Evolutionary conservation across 2,797 vertebrate genomes (phyloP).

Genomic region (Aphelocoma californica): DNA sequence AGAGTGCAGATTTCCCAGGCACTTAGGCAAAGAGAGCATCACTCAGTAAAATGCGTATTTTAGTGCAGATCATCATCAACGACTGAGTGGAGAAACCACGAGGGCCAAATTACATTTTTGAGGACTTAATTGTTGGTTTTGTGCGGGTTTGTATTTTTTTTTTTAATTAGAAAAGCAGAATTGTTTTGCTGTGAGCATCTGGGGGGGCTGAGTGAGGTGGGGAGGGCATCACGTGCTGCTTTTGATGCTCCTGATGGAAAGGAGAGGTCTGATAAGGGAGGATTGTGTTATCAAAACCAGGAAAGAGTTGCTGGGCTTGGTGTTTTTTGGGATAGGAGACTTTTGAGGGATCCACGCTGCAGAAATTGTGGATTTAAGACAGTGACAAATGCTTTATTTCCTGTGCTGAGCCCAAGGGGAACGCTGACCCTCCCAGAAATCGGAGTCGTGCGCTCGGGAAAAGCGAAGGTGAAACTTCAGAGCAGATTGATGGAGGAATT

Average conservation of each 20-base stretch:
- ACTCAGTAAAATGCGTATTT: neutral
- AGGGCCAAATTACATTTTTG: neutral
- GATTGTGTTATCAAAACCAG: neutral
- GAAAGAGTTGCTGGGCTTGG: neutral
- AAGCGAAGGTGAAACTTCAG: slow-evolving; percentile 29
- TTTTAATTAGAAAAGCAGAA: neutral
- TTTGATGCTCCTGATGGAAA: neutral
- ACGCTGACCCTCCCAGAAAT: neutral
- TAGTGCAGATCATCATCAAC: neutral
- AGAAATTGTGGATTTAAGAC: neutral
- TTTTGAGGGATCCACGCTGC: neutral
- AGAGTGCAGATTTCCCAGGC: neutral
- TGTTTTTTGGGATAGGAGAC: neutral
- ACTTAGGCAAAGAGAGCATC: neutral
- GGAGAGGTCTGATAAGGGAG: neutral
- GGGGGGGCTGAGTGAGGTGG: neutral
- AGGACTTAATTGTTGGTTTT: neutral
- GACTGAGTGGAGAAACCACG: neutral
- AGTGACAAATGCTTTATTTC: neutral
- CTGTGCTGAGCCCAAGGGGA: neutral
- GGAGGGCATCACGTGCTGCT: neutral
- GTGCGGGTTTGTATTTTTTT: neutral
- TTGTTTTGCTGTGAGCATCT: neutral
- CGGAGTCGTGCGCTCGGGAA: neutral
- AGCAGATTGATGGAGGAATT: slow-evolving; percentile 33